Evolutionary conservation across 2,113 vertebrate genomes (phyloP), one percentile per base, ranked within the genome.

Genomic region (Pagrus major): DNA sequence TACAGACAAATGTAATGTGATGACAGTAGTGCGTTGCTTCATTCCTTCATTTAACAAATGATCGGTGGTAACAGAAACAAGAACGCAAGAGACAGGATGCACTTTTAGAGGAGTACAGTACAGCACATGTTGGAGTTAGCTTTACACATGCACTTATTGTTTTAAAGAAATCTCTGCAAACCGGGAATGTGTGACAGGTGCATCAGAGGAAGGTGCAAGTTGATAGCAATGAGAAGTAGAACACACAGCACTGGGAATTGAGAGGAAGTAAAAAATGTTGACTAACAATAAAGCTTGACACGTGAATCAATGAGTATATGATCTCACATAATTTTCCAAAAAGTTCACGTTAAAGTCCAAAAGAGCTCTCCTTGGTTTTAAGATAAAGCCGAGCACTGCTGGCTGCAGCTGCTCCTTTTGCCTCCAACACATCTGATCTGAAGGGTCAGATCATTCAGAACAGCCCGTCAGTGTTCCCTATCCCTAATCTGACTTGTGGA

Each of bases 401-500:
- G 61, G 2, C 42, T 46, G 1, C 12, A 21, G 51, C 56, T 61
- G 71, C 60, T 58, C 55, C 8, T 18, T 66, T 54, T 29, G 8
- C 37, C 6, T 39, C 21, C n/a, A 11, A 56, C 66, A 49, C 11
- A 39, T 80, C 54, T 56, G 33, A 71, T 80, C 20, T 72, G 35
- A 59, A 21, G 39, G 49, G 56, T 79, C 21, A 58, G 49, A 78
- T 82, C 44, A 64, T 39, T 11, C 16, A 6, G 46, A 70, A 70
- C 33, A 54, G 52, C 33, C 31, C 37, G 58, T 68, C 49, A 23
- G 5, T 73, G 23, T 76, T 75, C 35, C 52, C 12, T 27, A 42
- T 16, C 49, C 35, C 74, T 68, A 78, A 78, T 76, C 71, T 73
- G 63, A 71, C 21, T 33, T 14, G 10, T 49, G 23, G 27, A 81